Conservation (phyloP, 1,140 invertebrate species). For the Bathynomus jamesi region DNA sequence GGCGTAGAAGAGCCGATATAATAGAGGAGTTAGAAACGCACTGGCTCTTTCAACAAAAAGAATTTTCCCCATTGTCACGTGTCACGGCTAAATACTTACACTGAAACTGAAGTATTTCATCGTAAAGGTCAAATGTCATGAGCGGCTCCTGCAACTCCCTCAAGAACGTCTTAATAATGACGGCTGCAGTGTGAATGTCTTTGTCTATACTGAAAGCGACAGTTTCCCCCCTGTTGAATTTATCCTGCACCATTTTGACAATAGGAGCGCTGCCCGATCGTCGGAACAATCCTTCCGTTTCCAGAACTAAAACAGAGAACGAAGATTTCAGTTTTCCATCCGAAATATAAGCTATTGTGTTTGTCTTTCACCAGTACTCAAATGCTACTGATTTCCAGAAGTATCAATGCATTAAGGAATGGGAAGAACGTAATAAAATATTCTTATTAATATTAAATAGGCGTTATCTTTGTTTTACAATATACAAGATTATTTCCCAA, state of each 20-base stretch:
- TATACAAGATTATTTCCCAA: too few relatives aligned
- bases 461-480: too few relatives aligned
- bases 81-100: constrained; percentile 48
- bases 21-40: too few relatives aligned
- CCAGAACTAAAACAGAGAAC: too few relatives aligned
- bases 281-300: constrained; percentile 91
- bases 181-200: constrained; percentile 85
- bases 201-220: constrained; percentile 63
- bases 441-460: too few relatives aligned
- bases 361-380: too few relatives aligned
- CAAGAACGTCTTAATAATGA: constrained; percentile 88
- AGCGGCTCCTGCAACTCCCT: constrained; percentile 87
- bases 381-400: too few relatives aligned
- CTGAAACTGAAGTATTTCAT: constrained; percentile 87
- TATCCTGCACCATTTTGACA: constrained; percentile 74
- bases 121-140: constrained; percentile 88
- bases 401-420: too few relatives aligned
- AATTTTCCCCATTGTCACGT: background rate
- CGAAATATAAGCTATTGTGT: too few relatives aligned
- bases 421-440: too few relatives aligned
- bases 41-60: background rate
- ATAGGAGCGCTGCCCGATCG: constrained; percentile 74
- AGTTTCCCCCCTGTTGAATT: constrained; percentile 72
- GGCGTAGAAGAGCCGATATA: too few relatives aligned
- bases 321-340: too few relatives aligned